Evolutionary conservation across 2,113 vertebrate species (phyloP).

Genomic region (Erythrocercus mccallii): DNA sequence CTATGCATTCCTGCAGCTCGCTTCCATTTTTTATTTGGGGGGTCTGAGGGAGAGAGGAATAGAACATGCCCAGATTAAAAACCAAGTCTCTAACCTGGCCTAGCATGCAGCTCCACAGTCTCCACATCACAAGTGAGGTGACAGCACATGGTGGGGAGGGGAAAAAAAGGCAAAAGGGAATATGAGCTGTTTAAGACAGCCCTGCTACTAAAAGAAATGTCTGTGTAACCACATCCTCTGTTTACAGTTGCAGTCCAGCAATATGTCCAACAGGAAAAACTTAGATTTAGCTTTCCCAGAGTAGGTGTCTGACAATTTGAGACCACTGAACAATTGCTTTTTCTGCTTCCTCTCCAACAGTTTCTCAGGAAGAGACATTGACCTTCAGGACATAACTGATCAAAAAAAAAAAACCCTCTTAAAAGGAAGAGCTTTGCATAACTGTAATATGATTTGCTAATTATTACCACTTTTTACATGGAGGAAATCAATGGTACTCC

Average conservation of each 20-base stretch:
- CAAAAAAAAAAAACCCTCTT: not conserved
- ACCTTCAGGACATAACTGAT: not conserved
- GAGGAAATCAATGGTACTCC: not conserved
- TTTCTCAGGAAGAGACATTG: conserved; percentile 35
- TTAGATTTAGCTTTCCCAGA: conserved; percentile 43
- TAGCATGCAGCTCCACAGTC: not conserved
- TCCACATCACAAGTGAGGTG: not conserved
- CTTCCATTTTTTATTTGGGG: not conserved
- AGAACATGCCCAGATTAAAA: not conserved
- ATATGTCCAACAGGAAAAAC: conserved; percentile 52
- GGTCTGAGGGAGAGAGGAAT: not conserved
- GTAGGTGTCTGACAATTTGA: conserved; percentile 31
- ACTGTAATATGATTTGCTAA: not conserved
- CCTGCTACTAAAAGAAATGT: not conserved
- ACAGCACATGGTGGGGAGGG: not conserved
- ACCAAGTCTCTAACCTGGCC: not conserved
- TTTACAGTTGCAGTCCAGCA: conserved; percentile 27
- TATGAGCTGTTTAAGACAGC: not conserved
- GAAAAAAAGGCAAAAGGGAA: not conserved
- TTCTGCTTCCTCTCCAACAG: conserved; percentile 41
- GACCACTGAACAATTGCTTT: not conserved
- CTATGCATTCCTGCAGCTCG: not conserved
- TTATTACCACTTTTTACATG: not conserved
- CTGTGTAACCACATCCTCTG: conserved; percentile 57
- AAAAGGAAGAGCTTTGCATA: not conserved